Conservation (phyloP, 2,888 invertebrate genomes). For the Bimastos eiseni region DNA sequence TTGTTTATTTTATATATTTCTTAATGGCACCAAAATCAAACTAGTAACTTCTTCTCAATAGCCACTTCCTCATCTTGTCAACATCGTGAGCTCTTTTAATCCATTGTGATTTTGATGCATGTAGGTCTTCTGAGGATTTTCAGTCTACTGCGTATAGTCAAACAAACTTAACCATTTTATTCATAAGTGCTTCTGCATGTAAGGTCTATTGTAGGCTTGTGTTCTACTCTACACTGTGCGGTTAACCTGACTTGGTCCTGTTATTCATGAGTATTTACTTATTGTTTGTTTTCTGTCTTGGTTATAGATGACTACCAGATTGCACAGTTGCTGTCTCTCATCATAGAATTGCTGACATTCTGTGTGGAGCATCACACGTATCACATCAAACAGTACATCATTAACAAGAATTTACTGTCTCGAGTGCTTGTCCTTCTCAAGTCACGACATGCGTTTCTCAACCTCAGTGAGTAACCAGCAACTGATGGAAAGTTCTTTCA, state of each 20-base stretch:
- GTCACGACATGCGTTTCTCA: constrained; percentile 94
- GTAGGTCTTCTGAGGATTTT: background rate
- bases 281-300: constrained; percentile 22
- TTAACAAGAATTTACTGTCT: constrained; percentile 92
- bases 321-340: constrained; percentile 89
- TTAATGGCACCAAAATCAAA: background rate
- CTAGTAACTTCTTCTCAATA: background rate
- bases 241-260: background rate
- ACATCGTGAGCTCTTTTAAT: background rate
- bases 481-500: background rate
- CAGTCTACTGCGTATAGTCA: background rate
- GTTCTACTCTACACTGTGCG: background rate
- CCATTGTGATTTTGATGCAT: background rate
- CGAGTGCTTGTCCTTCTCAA: constrained; percentile 94
- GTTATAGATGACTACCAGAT: constrained; percentile 87
- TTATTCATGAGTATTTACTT: background rate
- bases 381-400: constrained; percentile 95
- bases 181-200: background rate
- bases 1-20: background rate
- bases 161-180: background rate
- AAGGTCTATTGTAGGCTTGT: background rate
- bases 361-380: constrained; percentile 99
- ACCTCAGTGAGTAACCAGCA: constrained; percentile 71
- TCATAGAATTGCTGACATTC: constrained; percentile 92
- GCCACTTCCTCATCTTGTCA: background rate